Percentiles rank a stretch among this genome's conserved stretches.
These are phyloP conservation scores for Polyodon spathula DNA, from an alignment of 2,113 vertebrate species.

Conservation along the genomic window DNA sequence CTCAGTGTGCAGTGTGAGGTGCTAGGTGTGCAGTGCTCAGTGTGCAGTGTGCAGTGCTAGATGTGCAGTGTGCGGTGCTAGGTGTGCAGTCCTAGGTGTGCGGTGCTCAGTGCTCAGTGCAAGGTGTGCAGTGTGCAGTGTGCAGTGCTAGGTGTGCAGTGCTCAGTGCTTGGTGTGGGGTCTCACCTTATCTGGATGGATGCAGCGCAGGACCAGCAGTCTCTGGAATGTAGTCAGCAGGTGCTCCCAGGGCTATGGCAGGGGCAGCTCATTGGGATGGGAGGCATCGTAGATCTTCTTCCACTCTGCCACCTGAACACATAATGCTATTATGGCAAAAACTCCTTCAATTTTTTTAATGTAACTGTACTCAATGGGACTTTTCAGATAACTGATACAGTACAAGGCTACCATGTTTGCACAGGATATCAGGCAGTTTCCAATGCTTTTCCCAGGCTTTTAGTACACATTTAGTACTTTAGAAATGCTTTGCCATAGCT, in stretches of 20 bases:
- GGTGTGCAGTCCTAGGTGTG: too few species aligned
- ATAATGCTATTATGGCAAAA: constrained; percentile 29
- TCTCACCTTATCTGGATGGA: constrained; percentile 27
- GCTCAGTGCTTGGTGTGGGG: not conserved
- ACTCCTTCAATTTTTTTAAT: constrained; percentile 16
- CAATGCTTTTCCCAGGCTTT: too few species aligned
- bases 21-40: too few species aligned
- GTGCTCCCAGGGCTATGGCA: constrained; percentile 19
- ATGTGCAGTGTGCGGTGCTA: not conserved
- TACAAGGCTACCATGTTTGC: too few species aligned
- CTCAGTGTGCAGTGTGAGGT: not conserved
- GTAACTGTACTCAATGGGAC: too few species aligned
- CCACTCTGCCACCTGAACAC: constrained; percentile 21
- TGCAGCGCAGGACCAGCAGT: constrained; percentile 21
- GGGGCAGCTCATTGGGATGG: constrained; percentile 28
- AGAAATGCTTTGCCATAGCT: too few species aligned
- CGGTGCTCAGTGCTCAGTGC: too few species aligned
- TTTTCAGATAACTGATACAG: too few species aligned
- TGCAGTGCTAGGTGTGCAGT: not conserved
- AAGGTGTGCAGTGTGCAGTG: too few species aligned
- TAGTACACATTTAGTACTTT: too few species aligned
- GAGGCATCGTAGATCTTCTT: constrained; percentile 28
- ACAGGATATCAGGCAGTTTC: not conserved
- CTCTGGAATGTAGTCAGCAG: constrained; percentile 28
- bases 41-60: too few species aligned